Evolutionary conservation across 1,140 invertebrate genomes (phyloP).

Genomic region (Macrostomum lignano): DNA sequence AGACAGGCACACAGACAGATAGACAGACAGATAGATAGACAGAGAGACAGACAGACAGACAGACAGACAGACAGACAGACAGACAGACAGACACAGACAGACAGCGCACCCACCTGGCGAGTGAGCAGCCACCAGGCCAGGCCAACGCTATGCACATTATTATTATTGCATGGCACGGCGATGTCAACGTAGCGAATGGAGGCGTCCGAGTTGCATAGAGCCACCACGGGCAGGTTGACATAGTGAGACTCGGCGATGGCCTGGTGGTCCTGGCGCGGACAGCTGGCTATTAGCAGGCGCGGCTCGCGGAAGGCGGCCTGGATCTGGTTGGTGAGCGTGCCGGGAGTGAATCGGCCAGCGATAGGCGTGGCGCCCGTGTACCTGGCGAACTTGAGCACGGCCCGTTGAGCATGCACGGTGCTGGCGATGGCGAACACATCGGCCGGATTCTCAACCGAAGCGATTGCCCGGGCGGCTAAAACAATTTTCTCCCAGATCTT

Average conservation of each 20-base stretch:
- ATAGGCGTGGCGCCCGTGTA: slow-evolving; percentile 89
- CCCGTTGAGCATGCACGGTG: slow-evolving; percentile 71
- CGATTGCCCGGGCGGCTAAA: slow-evolving; percentile 79
- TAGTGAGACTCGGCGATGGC: slow-evolving; percentile 94
- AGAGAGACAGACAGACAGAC: no score
- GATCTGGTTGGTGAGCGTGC: slow-evolving; percentile 83
- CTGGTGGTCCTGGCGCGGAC: slow-evolving; percentile 80
- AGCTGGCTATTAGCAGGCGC: slow-evolving; percentile 70
- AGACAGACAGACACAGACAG: no score
- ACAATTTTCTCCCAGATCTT: slow-evolving; percentile 94
- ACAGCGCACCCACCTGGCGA: slow-evolving; percentile 52
- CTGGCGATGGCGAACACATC: slow-evolving; percentile 90
- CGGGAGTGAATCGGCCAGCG: slow-evolving; percentile 92
- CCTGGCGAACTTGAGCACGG: slow-evolving; percentile 86
- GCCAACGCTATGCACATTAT: slow-evolving; percentile 78
- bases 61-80: no score
- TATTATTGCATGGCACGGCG: slow-evolving; percentile 96
- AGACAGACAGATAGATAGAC: no score
- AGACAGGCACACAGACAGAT: no score
- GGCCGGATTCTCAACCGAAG: slow-evolving; percentile 78
- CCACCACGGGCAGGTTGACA: slow-evolving; percentile 97
- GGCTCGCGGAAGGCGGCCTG: slow-evolving; percentile 84
- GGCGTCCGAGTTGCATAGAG: slow-evolving; percentile 80
- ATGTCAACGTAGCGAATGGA: slow-evolving; percentile 85
- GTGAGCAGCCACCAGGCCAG: slow-evolving; percentile 97